These are phyloP conservation scores for Zaprionus nigranus DNA, from an alignment of 1,140 invertebrate species.

Conservation along the genomic window DNA sequence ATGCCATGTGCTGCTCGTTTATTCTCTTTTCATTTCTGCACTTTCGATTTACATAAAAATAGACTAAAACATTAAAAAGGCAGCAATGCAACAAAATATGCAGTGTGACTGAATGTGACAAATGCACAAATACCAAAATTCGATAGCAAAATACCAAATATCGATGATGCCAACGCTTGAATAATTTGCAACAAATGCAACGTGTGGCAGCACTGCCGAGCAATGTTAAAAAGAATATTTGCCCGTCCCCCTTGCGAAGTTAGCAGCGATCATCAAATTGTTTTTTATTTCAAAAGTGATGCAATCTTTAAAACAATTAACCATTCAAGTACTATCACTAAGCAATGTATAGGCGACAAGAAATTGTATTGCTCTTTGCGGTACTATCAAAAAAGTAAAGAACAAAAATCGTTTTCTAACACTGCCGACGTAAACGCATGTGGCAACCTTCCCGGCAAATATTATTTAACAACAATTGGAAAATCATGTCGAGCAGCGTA, in stretches of 20 bases:
- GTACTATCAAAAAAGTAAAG: constrained; percentile 24
- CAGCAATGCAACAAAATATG: constrained; percentile 54
- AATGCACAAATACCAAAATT: background rate
- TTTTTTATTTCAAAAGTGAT: no score
- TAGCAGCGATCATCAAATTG: no score
- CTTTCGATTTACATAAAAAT: constrained; percentile 72
- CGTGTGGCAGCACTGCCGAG: no score
- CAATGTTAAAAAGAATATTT: background rate
- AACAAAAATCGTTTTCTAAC: constrained; percentile 5
- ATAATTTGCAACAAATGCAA: background rate
- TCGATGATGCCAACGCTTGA: background rate
- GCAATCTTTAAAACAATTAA: no score
- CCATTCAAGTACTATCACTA: no score
- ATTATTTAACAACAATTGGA: constrained; percentile 11
- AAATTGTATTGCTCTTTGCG: background rate
- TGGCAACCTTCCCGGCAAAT: background rate
- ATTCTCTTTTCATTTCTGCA: constrained; percentile 51
- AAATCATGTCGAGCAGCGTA: constrained; percentile 62
- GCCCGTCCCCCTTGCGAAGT: no score
- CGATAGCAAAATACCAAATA: constrained; percentile 13
- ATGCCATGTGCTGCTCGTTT: constrained; percentile 53
- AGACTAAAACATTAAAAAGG: constrained; percentile 61
- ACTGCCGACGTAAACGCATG: background rate
- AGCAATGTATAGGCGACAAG: no score
- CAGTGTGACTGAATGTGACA: constrained; percentile 10